Base-by-base conservation (phyloP, 2,797 vertebrate genomes). In the Ispidina lecontei region DNA sequence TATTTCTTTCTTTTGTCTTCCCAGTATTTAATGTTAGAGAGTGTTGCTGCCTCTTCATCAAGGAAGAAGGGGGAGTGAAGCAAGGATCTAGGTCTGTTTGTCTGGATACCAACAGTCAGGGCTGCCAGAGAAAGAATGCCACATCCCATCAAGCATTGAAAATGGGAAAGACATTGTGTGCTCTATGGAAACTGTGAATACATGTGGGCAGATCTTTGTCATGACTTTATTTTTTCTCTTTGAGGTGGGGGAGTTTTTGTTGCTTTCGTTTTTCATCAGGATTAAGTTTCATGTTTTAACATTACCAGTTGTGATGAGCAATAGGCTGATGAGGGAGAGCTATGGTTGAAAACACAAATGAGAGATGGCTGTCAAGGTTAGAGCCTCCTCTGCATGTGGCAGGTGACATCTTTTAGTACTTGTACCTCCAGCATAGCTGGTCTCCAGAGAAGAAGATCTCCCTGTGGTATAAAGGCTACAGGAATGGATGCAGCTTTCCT, bases 1-100 rank as follows among this genome's bases (percentile, higher is more conserved):
- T 72, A 29, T 75, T 92, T 86, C 46, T 93, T 87, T 75, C 59
- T 76, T 82, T 60, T 58, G 25, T 68, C 54, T 93, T 87, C 65
- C 58, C 19, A 71, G 74, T 31, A 71, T 87, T 79, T 94, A 63
- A 64, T 3, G 4, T 73, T 39, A 69, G 54, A 64, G 29, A 62
- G 33, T 5, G 9, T 72, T 81, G 26, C 63, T 84, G 56, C 35
- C 25, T 81, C 41, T 89, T 90, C 44, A 4, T 86, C 56, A 4
- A 85, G 55, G 44, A 81, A 91, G 52, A 58, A 58, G 6, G 7
- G 18, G 10, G n/a, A 86, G 41, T 67, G 89, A 81, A 88, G 28
- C 39, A 76, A 23, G 37, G 12, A 11, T 9, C 20, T 81, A 29
- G 39, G 26, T 73, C 64, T 82, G 4, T 86, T 86, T 91, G 23